Evolutionary conservation across 2,113 vertebrate species (phyloP).

Genomic region (Jacana jacana): DNA sequence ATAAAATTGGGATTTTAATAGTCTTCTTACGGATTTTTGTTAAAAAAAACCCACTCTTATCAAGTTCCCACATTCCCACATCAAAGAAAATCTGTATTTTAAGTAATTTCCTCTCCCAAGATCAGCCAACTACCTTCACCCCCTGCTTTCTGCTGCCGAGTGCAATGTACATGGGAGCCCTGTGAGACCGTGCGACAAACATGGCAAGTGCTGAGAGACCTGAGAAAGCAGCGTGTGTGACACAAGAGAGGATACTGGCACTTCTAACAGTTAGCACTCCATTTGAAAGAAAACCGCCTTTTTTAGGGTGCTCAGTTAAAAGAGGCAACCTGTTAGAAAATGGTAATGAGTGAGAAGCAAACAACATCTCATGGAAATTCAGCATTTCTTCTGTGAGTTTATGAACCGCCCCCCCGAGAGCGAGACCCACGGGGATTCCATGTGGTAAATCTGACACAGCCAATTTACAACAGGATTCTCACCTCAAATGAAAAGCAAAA

Average conservation of each 20-base stretch:
- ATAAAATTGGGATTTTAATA: background rate
- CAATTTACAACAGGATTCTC: background rate
- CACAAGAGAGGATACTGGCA: background rate
- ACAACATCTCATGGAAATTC: background rate
- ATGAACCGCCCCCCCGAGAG: background rate
- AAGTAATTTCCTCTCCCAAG: background rate
- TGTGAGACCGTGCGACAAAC: background rate
- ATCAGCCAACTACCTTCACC: background rate
- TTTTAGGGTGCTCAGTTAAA: background rate
- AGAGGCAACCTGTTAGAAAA: background rate
- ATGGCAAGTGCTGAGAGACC: background rate
- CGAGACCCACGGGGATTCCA: background rate
- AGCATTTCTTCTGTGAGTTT: background rate
- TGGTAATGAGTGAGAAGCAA: background rate
- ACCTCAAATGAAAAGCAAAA: background rate
- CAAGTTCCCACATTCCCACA: background rate
- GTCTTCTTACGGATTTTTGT: background rate
- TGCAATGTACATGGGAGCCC: background rate
- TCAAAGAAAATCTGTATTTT: background rate
- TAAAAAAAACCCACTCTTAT: background rate
- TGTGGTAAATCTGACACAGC: background rate
- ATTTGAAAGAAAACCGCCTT: background rate
- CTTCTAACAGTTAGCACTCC: background rate
- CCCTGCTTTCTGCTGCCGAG: background rate
- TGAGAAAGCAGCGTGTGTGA: background rate